phyloP scores from a whole-genome alignment of 30 jellyfish, hydroid and myxozoan genomes.

The Cassiopea andromeda region DNA sequence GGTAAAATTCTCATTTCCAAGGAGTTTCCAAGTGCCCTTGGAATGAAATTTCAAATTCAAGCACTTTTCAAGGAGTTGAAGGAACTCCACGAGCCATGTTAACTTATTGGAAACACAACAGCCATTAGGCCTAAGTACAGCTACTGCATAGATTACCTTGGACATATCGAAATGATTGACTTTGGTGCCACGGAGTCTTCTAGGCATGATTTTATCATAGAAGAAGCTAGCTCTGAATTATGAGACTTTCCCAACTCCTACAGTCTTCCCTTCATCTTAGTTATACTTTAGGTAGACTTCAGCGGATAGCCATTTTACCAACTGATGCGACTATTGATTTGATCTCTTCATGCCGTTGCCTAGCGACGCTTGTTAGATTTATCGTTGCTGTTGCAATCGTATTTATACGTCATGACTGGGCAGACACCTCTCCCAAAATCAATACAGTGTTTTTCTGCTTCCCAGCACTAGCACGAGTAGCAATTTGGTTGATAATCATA shows the following conservation, averaged over 20 bases:
- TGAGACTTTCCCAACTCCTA: background rate
- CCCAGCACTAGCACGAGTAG: too few relatives aligned
- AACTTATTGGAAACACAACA: too few relatives aligned
- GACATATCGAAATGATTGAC: background rate
- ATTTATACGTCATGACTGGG: too few relatives aligned
- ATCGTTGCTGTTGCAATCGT: background rate
- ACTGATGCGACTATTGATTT: background rate
- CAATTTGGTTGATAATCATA: too few relatives aligned
- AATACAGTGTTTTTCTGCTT: too few relatives aligned
- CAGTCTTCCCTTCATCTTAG: background rate
- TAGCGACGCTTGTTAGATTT: background rate
- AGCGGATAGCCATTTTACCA: background rate
- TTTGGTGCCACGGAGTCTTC: background rate
- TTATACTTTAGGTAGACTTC: background rate
- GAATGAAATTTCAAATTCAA: too few relatives aligned
- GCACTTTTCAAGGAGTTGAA: too few relatives aligned
- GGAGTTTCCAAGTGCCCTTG: too few relatives aligned
- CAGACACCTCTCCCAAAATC: too few relatives aligned
- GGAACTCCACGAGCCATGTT: too few relatives aligned
- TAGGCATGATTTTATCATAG: background rate
- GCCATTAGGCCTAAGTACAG: too few relatives aligned
- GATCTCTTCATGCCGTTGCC: conserved; percentile 27
- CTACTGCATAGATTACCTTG: background rate
- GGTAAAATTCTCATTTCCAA: too few relatives aligned
- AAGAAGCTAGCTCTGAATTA: background rate